Conservation (phyloP, 2,888 invertebrate genomes). For the Odontothrips loti region DNA sequence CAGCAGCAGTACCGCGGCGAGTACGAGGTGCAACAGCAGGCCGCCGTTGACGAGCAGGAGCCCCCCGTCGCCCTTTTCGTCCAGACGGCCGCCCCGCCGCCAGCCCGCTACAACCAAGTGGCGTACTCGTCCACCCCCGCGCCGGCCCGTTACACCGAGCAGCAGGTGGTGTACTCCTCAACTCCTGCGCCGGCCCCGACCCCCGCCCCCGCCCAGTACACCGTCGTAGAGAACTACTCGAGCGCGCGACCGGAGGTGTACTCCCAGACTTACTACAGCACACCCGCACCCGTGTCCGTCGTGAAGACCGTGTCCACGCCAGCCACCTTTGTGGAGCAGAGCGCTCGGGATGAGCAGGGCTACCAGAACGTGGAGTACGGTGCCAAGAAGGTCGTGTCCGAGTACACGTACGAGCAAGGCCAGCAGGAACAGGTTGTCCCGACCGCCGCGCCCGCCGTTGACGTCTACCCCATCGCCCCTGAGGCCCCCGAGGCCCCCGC, state of each 20-base stretch:
- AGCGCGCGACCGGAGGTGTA: slow-evolving; percentile 8
- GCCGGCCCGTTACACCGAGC: slow-evolving; percentile 30
- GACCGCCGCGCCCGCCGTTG: not conserved
- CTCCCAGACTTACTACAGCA: not conserved
- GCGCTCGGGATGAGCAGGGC: not conserved
- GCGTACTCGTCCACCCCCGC: not conserved
- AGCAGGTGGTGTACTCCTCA: too few species aligned
- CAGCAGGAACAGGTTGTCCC: not conserved
- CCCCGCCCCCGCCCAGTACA: not conserved
- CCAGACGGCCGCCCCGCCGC: slow-evolving; percentile 9
- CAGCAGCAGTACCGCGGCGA: slow-evolving; percentile 7
- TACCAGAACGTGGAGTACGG: not conserved
- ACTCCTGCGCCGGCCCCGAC: not conserved
- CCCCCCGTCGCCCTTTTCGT: not conserved
- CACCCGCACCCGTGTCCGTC: not conserved
- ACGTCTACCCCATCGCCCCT: slow-evolving; percentile 1
- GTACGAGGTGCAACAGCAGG: not conserved
- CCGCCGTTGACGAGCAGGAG: slow-evolving; percentile 1
- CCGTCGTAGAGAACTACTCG: not conserved
- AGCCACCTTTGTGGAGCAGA: not conserved
- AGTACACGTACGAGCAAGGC: not conserved
- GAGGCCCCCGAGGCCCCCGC: not conserved
- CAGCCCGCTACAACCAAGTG: slow-evolving; percentile 10
- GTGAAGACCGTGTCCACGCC: not conserved
- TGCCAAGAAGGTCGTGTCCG: slow-evolving; percentile 9